A percentile compares a stretch with the other conserved stretches of the same genome.
Evolutionary conservation across 2,888 invertebrate genomes (phyloP).

Genomic region (Drosophila setosimentum): DNA sequence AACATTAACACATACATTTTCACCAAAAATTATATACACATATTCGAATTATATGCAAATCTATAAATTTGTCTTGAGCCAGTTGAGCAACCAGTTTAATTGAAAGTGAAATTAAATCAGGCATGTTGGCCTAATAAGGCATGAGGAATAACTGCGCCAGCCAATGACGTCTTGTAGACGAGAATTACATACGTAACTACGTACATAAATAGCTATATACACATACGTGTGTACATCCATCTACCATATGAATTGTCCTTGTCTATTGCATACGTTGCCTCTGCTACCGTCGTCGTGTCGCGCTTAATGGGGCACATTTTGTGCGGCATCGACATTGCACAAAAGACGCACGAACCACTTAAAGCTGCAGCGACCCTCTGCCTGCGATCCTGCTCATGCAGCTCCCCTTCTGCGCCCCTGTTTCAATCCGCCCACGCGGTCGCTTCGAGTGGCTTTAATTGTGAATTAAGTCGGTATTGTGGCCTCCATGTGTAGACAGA

Average conservation of each 20-base stretch:
- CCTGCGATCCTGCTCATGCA: background rate
- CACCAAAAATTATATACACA: background rate
- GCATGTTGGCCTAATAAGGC: conserved; percentile 44
- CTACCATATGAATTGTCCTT: conserved; percentile 51
- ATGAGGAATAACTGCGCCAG: conserved; percentile 5
- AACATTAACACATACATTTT: background rate
- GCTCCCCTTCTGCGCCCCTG: background rate
- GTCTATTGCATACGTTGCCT: conserved; percentile 38
- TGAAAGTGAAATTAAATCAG: conserved; percentile 11
- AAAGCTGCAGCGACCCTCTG: conserved; percentile 37
- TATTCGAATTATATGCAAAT: background rate
- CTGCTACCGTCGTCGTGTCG: conserved; percentile 39
- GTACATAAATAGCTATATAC: background rate
- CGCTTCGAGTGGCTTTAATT: conserved; percentile 83
- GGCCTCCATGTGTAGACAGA: conserved; percentile 62
- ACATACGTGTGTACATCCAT: background rate
- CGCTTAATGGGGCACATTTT: conserved; percentile 52
- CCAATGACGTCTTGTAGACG: conserved; percentile 44
- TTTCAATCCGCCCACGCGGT: conserved; percentile 38
- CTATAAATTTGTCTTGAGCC: background rate
- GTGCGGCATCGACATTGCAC: conserved; percentile 54
- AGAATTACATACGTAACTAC: conserved; percentile 2
- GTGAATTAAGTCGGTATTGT: conserved; percentile 85
- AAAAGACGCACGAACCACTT: conserved; percentile 75
- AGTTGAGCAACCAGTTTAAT: conserved; percentile 6